Conservation (phyloP, 2,888 invertebrate genomes). For the Machimus atricapillus region DNA sequence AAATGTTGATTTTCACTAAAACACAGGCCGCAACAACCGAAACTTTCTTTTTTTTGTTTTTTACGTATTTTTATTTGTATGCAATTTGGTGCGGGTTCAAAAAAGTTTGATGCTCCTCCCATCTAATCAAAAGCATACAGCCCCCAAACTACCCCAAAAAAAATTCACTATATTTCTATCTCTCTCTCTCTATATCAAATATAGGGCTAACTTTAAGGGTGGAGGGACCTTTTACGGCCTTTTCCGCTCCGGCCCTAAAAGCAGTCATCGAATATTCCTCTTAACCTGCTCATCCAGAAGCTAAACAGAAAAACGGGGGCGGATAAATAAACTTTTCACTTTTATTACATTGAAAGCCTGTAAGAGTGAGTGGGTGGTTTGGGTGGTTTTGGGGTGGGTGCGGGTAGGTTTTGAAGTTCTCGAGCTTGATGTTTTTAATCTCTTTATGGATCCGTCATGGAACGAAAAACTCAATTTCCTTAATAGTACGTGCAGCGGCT, state of each 20-base stretch:
- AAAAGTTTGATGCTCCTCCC: too few species aligned
- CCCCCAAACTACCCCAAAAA: neutral
- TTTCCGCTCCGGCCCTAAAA: neutral
- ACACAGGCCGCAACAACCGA: neutral
- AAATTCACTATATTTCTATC: too few species aligned
- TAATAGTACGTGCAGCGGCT: slow-evolving; percentile 40
- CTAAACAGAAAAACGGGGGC: slow-evolving; percentile 26
- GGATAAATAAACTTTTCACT: slow-evolving; percentile 44
- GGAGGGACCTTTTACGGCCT: neutral
- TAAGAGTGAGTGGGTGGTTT: neutral
- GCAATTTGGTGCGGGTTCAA: neutral
- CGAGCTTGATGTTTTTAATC: slow-evolving; percentile 45
- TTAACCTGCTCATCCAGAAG: slow-evolving; percentile 35
- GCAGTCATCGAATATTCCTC: slow-evolving; percentile 34
- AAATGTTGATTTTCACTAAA: slow-evolving; percentile 4
- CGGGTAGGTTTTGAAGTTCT: slow-evolving; percentile 42
- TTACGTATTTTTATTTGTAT: neutral
- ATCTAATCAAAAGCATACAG: neutral
- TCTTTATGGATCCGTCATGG: slow-evolving; percentile 46
- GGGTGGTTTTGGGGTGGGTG: neutral
- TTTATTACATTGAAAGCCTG: slow-evolving; percentile 40
- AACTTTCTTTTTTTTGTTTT: too few species aligned
- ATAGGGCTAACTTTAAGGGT: neutral
- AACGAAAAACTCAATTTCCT: slow-evolving; percentile 48
- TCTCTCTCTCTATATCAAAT: neutral